Evolutionary conservation across 2,797 vertebrate species (phyloP).

Genomic region (Pantherophis alleghaniensis): DNA sequence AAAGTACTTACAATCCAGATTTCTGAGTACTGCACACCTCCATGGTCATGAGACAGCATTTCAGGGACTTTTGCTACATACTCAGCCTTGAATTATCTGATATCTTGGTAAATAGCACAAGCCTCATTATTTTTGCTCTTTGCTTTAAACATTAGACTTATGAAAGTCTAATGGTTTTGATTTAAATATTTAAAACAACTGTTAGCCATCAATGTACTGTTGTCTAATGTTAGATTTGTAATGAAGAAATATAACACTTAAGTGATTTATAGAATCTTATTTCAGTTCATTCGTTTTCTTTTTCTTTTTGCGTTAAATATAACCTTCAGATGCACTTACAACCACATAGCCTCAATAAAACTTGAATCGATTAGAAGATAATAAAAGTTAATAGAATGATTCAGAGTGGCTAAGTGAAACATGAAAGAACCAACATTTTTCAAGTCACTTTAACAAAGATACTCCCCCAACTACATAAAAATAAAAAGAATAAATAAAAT

Average conservation of each 20-base stretch:
- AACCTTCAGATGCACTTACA: background rate
- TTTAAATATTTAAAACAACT: background rate
- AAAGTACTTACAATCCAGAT: background rate
- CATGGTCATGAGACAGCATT: background rate
- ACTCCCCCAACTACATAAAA: background rate
- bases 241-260: background rate
- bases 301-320: background rate
- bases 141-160: background rate
- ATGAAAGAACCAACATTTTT: background rate
- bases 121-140: background rate
- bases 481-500: background rate
- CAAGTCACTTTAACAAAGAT: background rate
- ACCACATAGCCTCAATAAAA: background rate
- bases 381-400: background rate
- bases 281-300: background rate
- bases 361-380: background rate
- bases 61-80: background rate
- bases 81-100: background rate
- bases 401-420: background rate
- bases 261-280: background rate
- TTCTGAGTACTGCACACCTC: background rate
- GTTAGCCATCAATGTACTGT: background rate
- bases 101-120: background rate
- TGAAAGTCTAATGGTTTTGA: background rate
- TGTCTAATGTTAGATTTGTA: background rate